Percentiles rank a stretch among this genome's conserved stretches.
Evolutionary conservation across 2,888 invertebrate genomes (phyloP).

Genomic region (Matsumyia berberina): DNA sequence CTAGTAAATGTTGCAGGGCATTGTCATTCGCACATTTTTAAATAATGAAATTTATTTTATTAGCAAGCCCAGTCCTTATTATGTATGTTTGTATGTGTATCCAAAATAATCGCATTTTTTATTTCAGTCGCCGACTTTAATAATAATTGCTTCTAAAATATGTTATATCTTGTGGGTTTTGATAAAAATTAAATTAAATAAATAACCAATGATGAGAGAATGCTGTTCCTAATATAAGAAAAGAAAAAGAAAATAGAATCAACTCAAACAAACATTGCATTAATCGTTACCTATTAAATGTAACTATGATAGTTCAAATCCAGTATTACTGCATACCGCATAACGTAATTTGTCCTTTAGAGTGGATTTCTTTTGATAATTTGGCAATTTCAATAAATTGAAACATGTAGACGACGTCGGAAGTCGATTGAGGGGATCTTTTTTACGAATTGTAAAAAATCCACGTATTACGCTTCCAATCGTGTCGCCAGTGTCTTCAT

Average conservation of each 20-base stretch:
- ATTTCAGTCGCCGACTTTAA: neutral
- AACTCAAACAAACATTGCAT: neutral
- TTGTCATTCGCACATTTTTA: no score
- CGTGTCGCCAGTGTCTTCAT: conserved; percentile 93
- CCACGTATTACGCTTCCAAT: conserved; percentile 97
- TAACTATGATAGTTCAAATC: conserved; percentile 97
- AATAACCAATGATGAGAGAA: neutral
- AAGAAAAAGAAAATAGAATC: neutral
- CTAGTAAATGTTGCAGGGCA: no score
- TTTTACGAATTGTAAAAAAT: conserved; percentile 98
- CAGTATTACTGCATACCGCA: conserved; percentile 98
- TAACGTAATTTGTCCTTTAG: conserved; percentile 97
- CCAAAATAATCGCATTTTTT: no score
- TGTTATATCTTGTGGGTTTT: neutral
- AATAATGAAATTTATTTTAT: no score
- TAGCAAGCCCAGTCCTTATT: no score
- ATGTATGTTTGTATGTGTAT: no score
- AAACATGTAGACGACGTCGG: conserved; percentile 99
- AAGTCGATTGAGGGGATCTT: conserved; percentile 95
- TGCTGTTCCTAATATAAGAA: neutral
- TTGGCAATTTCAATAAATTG: conserved; percentile 98
- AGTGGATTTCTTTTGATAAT: conserved; percentile 98
- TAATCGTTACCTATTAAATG: conserved; percentile 9
- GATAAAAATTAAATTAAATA: neutral
- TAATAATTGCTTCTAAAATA: conserved; percentile 1